Evolutionary conservation across 2,888 invertebrate genomes (phyloP).

Genomic region (Thysanoteuthis rhombus): DNA sequence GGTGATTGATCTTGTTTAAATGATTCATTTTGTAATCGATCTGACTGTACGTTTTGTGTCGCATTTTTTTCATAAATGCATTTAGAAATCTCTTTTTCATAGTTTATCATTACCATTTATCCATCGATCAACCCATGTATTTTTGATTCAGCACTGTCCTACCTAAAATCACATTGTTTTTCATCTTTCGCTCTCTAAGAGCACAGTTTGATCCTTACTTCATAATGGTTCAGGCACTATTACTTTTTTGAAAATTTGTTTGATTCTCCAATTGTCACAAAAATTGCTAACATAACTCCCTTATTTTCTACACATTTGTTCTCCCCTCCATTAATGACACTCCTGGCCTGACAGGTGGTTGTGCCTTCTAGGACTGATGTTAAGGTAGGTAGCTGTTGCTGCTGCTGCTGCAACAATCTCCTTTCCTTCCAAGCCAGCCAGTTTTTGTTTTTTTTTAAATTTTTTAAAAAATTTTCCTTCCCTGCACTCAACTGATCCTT

Average conservation of each 20-base stretch:
- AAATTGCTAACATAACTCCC: slow-evolving; percentile 13
- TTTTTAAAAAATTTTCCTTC: background rate
- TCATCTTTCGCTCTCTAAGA: background rate
- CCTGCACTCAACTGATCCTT: background rate
- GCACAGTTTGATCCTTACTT: background rate
- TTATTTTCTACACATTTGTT: slow-evolving; percentile 24
- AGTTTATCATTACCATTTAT: background rate
- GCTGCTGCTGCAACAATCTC: slow-evolving; percentile 1
- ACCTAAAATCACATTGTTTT: background rate
- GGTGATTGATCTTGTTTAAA: background rate
- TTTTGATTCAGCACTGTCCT: no score
- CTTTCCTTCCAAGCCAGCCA: background rate
- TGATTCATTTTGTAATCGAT: background rate
- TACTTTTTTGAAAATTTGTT: background rate
- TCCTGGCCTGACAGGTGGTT: slow-evolving; percentile 24
- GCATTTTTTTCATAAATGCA: background rate
- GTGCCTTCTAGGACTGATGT: slow-evolving; percentile 18
- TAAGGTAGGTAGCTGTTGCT: slow-evolving; percentile 28
- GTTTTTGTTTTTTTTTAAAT: background rate
- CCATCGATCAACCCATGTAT: background rate
- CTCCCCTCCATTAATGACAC: slow-evolving; percentile 21
- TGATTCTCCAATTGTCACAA: background rate
- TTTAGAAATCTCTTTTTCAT: background rate
- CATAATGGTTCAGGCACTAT: background rate
- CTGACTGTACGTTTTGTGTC: background rate